Evolutionary conservation across 1,140 invertebrate species (phyloP).

Genomic region (Drosophila trapezifrons): DNA sequence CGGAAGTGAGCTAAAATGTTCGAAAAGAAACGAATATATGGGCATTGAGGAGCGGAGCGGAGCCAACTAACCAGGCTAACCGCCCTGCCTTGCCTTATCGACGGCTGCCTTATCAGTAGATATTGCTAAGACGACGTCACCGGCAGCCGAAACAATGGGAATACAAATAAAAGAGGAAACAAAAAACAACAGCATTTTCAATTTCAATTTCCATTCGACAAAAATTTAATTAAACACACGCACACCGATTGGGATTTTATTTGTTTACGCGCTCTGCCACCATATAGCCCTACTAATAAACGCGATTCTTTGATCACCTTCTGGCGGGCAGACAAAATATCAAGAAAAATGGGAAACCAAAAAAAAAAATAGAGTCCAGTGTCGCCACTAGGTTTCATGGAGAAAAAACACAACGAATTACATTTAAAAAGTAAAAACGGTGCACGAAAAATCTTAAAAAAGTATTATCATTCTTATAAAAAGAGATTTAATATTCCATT

Average conservation of each 20-base stretch:
- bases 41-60: not conserved
- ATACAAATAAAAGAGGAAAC: not conserved
- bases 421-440: too few species aligned
- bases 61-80: conserved; percentile 8
- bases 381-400: not conserved
- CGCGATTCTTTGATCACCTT: conserved; percentile 16
- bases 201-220: conserved; percentile 46
- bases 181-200: conserved; percentile 9
- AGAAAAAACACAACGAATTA: not conserved
- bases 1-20: conserved; percentile 50
- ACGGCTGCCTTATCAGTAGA: conserved; percentile 42
- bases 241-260: conserved; percentile 58
- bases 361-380: not conserved
- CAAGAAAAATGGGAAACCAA: not conserved
- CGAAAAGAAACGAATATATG: not conserved
- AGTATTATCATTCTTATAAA: not conserved
- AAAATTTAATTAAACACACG: conserved; percentile 68
- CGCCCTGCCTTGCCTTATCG: conserved; percentile 29
- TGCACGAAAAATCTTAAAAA: too few species aligned
- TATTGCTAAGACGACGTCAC: conserved; percentile 43
- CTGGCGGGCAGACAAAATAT: conserved; percentile 7
- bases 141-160: conserved; percentile 9
- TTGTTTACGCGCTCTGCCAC: conserved; percentile 39
- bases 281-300: conserved; percentile 10
- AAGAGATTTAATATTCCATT: too few species aligned